Evolutionary conservation across 2,888 invertebrate species (phyloP), one percentile per base, ranked within the genome.

Genomic region (Dynastes grantii): DNA sequence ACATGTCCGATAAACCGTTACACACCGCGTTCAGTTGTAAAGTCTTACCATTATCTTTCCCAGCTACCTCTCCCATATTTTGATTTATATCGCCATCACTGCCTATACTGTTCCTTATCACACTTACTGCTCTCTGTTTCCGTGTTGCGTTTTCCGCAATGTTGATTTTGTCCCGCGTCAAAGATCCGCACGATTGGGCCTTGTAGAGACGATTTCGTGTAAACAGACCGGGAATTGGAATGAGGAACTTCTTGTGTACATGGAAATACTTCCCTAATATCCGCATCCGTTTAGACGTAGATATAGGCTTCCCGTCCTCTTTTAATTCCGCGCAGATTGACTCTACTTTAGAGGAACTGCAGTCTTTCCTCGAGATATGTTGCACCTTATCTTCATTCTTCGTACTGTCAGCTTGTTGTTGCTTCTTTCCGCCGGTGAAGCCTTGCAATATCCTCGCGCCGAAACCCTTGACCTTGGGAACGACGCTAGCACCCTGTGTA

Each of bases 251-350:
- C 85, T 91, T 92, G 84, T 92, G 92, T 76, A 94, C 92, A 79
- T 93, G 93, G 86, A 94, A 93, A 84, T 93, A 94, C 79, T 93
- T 92, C 65, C 93, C 92, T 63, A 94, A 89, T 82, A 94, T 88
- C 27, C 91, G 90, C 87, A 92, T 91, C 86, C 92, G 93, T 87
- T 89, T 91, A 84, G 89, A 89, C 64, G 85, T 83, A 68, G 85
- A 82, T 64, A 86, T 84, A 85, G 85, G 85, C 76, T 86, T 87
- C 68, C 86, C 84, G 22, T 83, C 85, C 71, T 82, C 78, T 37
- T 80, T 81, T 37, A 76, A 67, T 51, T 80, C 80, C 16, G 64
- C 63, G 45, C 53, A 61, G 37, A 75, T 79, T 61, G 67, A 70
- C 53, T 67, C 76, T 13, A 53, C 64, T 68, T 78, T 78, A 13